Percentiles rank a stretch among this genome's conserved stretches.
Evolutionary conservation across 2,888 invertebrate genomes (phyloP).

Genomic region (Homarus gammarus): DNA sequence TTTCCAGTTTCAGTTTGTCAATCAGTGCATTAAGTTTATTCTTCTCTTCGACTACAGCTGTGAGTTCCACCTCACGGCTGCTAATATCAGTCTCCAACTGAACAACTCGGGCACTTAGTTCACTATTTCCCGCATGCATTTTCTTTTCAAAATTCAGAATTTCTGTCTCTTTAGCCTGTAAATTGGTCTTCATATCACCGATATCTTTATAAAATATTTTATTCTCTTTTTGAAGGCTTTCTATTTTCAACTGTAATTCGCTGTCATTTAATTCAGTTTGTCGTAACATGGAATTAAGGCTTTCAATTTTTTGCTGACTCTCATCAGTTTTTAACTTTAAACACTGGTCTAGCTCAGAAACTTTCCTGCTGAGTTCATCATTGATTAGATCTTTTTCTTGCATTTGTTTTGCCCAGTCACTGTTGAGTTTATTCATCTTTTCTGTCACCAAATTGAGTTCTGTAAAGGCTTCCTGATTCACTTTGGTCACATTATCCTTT

Average conservation of each 20-base stretch:
- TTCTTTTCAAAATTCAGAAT: neutral
- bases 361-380: conserved; percentile 52
- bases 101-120: conserved; percentile 15
- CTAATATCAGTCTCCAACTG: conserved; percentile 42
- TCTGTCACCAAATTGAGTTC: conserved; percentile 41
- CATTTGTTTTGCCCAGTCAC: conserved; percentile 59
- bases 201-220: neutral
- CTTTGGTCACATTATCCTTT: conserved; percentile 15
- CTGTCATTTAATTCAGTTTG: neutral
- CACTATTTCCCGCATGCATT: conserved; percentile 20
- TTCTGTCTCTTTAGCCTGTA: conserved; percentile 35
- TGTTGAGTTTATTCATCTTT: conserved; percentile 55
- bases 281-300: conserved; percentile 4
- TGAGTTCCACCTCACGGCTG: conserved; percentile 41
- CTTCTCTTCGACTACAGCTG: conserved; percentile 46
- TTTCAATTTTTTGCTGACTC: conserved; percentile 30
- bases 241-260: neutral
- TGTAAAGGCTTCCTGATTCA: conserved; percentile 40
- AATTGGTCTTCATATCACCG: neutral
- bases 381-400: conserved; percentile 50
- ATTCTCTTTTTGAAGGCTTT: neutral
- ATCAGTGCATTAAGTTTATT: conserved; percentile 22
- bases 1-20: conserved; percentile 38
- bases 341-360: conserved; percentile 27
- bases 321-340: conserved; percentile 32